A percentile compares a stretch with the other conserved stretches of the same genome.
phyloP scores from a whole-genome alignment of 2,888 invertebrate genomes.

The Protonemura montana region DNA sequence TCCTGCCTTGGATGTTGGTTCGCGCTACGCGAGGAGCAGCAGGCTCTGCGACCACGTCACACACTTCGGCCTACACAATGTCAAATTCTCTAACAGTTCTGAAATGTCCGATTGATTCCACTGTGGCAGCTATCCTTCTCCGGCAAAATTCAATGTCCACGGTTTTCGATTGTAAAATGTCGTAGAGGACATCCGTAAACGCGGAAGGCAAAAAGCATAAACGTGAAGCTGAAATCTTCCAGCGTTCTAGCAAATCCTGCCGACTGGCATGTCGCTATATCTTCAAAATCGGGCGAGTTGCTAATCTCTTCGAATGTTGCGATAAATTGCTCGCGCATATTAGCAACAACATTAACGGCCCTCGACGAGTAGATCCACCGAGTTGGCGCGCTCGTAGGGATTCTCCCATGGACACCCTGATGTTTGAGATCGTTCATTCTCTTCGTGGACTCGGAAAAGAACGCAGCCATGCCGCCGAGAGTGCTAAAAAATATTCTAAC shows the following conservation, averaged over 20 bases:
- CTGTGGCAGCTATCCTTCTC: background rate
- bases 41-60: background rate
- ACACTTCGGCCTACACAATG: background rate
- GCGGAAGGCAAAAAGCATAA: background rate
- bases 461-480: conserved; percentile 43
- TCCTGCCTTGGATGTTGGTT: background rate
- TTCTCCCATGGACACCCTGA: conserved; percentile 19
- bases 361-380: conserved; percentile 43
- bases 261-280: background rate
- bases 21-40: background rate
- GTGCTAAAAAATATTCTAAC: conserved; percentile 50
- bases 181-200: background rate
- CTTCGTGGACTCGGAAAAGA: conserved; percentile 41
- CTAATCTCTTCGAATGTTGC: background rate
- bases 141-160: background rate
- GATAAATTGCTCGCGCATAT: background rate
- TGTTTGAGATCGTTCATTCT: conserved; percentile 28
- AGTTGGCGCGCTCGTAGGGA: conserved; percentile 39
- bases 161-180: background rate
- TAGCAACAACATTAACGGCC: conserved; percentile 16
- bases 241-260: background rate
- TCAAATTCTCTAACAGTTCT: background rate
- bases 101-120: background rate
- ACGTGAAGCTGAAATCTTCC: conserved; percentile 7
- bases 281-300: background rate